These are phyloP conservation scores for Scleropages formosus DNA, from an alignment of 2,797 vertebrate species.

Conservation along the genomic window DNA sequence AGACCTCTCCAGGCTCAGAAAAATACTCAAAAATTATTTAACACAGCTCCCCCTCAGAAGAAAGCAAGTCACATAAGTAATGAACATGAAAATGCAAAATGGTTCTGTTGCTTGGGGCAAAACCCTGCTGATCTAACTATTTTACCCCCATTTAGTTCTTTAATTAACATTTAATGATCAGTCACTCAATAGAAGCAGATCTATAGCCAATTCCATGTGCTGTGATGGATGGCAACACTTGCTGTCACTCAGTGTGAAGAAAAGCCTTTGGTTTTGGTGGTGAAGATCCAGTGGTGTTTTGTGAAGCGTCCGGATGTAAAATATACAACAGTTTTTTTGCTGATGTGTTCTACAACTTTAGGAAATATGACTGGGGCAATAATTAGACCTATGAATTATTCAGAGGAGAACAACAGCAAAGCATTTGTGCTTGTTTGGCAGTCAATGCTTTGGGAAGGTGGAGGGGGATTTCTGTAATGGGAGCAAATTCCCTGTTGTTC, in stretches of 20 bases:
- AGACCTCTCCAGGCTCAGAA: not conserved
- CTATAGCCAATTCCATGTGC: not conserved
- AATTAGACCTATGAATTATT: not conserved
- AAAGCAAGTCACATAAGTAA: not conserved
- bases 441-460: not conserved
- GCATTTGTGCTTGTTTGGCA: not conserved
- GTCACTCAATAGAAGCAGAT: not conserved
- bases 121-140: not conserved
- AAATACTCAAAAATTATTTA: not conserved
- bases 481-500: too few relatives aligned
- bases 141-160: not conserved
- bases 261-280: not conserved
- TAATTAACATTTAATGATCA: constrained; percentile 16
- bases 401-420: not conserved
- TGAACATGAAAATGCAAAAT: not conserved
- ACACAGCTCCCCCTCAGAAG: not conserved
- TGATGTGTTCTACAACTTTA: too few relatives aligned
- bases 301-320: not conserved
- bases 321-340: not conserved
- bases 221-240: not conserved
- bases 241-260: not conserved
- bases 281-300: not conserved
- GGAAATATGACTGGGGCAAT: not conserved
- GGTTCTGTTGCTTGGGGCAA: not conserved
- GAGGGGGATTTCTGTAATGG: too few relatives aligned